A percentile compares a stretch with the other conserved stretches of the same genome.
These are phyloP conservation scores for Euzetes globulus DNA, from an alignment of 2,888 invertebrate species.

Conservation along the genomic window DNA sequence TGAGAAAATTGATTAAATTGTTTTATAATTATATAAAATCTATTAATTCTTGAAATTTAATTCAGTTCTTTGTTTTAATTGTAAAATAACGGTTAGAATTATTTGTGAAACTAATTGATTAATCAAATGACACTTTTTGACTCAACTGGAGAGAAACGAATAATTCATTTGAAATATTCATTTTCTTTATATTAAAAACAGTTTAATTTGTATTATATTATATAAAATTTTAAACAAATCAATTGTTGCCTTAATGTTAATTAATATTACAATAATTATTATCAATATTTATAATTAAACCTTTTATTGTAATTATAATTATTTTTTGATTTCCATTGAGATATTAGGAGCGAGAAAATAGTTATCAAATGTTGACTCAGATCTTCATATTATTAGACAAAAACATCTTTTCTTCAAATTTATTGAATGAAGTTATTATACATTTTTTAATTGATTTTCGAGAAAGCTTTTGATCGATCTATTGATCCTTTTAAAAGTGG, in stretches of 20 bases:
- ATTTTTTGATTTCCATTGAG: background rate
- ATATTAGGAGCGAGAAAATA: slow-evolving; percentile 1
- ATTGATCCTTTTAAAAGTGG: slow-evolving; percentile 5
- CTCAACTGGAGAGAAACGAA: background rate
- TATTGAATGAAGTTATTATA: slow-evolving; percentile 3
- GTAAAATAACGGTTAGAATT: too few relatives aligned
- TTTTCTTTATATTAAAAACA: background rate
- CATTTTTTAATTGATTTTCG: background rate
- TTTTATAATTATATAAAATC: too few relatives aligned
- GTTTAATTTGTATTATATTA: background rate
- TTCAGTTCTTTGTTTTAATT: too few relatives aligned
- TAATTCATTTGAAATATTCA: background rate
- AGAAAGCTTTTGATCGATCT: slow-evolving; percentile 11
- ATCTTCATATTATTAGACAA: background rate
- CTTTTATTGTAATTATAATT: slow-evolving; percentile 13
- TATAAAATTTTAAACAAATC: background rate
- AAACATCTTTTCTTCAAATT: background rate
- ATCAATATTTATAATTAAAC: background rate
- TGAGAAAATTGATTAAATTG: too few relatives aligned
- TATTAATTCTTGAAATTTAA: too few relatives aligned
- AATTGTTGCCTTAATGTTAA: slow-evolving; percentile 6
- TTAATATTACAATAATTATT: background rate
- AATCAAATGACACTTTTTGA: too few relatives aligned
- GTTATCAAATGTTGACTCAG: background rate
- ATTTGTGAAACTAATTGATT: too few relatives aligned